A percentile compares a stretch with the other conserved stretches of the same genome.
Conservation (phyloP, 1,140 invertebrate genomes). For the Lasioglossum albipes region DNA sequence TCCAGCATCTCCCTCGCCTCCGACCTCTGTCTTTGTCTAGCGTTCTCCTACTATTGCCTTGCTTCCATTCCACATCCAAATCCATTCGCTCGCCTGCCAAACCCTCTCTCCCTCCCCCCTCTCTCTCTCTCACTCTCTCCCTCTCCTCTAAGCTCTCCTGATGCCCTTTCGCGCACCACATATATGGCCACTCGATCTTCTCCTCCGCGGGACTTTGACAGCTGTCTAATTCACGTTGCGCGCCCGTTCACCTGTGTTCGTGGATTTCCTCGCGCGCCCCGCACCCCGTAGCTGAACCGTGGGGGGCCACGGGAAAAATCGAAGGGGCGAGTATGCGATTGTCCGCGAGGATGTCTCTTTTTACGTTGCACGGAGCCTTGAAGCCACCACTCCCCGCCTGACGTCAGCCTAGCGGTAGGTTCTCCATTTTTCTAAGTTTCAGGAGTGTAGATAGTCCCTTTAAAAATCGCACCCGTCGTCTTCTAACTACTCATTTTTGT, state of each 20-base stretch:
- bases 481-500: too few relatives aligned
- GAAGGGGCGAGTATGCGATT: background rate
- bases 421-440: too few relatives aligned
- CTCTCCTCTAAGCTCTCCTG: slow-evolving; percentile 61
- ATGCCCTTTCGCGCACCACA: slow-evolving; percentile 69
- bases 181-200: slow-evolving; percentile 69
- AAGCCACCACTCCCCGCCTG: too few relatives aligned
- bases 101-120: slow-evolving; percentile 35
- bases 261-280: slow-evolving; percentile 48
- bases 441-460: too few relatives aligned
- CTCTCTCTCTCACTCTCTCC: slow-evolving; percentile 20
- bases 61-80: slow-evolving; percentile 66
- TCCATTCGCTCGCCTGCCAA: slow-evolving; percentile 64
- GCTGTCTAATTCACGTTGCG: slow-evolving; percentile 69
- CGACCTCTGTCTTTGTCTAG: slow-evolving; percentile 45
- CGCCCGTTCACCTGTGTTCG: slow-evolving; percentile 58
- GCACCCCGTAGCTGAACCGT: slow-evolving; percentile 10
- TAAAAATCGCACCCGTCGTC: too few relatives aligned
- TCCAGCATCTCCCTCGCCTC: slow-evolving; percentile 51
- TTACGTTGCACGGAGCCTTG: background rate
- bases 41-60: slow-evolving; percentile 55
- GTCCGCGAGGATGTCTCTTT: background rate
- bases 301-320: background rate
- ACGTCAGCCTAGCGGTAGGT: too few relatives aligned
- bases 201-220: slow-evolving; percentile 66